Percentiles rank a stretch among this genome's conserved stretches.
Conservation (phyloP, 2,113 vertebrate species). For the Phoxinus phoxinus region DNA sequence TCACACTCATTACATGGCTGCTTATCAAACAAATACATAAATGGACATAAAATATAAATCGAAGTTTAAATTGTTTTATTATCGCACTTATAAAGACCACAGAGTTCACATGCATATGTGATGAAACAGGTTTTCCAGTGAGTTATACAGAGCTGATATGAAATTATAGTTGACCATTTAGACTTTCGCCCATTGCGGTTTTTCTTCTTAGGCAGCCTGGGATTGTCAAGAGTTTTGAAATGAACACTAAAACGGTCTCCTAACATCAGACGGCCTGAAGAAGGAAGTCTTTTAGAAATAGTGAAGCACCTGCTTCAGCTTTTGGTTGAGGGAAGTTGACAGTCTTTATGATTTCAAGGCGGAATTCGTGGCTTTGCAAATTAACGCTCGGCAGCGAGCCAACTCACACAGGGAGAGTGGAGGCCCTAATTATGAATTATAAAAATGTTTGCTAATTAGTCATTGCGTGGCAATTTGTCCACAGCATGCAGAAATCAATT, state of each 20-base stretch:
- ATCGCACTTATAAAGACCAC: neutral
- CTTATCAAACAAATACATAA: slow-evolving; percentile 10
- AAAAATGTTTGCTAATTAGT: slow-evolving; percentile 75
- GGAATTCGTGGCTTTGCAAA: slow-evolving; percentile 65
- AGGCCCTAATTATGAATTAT: slow-evolving; percentile 72
- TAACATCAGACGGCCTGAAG: neutral
- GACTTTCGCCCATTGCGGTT: neutral
- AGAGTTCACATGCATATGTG: neutral
- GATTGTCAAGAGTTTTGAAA: neutral
- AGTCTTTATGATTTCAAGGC: neutral
- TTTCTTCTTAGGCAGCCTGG: neutral
- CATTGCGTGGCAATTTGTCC: slow-evolving; percentile 71
- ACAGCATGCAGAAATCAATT: slow-evolving; percentile 62
- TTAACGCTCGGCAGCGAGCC: slow-evolving; percentile 74
- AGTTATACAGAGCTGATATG: neutral
- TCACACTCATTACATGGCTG: neutral
- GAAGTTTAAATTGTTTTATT: neutral
- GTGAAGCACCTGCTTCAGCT: neutral
- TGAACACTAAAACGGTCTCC: neutral
- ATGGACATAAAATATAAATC: neutral
- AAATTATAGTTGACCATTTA: neutral
- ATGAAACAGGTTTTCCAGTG: neutral
- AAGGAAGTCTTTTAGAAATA: neutral
- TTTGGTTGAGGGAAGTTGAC: neutral
- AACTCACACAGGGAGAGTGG: slow-evolving; percentile 68